Evolutionary conservation across 2,888 invertebrate genomes (phyloP).

Genomic region (Graphium colonna): DNA sequence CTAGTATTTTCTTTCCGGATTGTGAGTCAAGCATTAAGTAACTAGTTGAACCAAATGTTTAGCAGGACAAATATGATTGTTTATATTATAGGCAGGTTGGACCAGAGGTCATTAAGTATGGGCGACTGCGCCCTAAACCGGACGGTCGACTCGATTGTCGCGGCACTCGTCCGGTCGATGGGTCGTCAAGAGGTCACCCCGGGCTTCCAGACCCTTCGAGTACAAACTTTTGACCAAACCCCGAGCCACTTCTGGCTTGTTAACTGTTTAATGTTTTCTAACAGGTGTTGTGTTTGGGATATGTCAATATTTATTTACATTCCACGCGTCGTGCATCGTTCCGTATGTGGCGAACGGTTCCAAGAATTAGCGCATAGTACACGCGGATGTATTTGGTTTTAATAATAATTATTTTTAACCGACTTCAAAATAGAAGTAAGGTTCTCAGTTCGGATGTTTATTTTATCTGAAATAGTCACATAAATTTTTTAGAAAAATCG

Average conservation of each 20-base stretch:
- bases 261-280: constrained; percentile 39
- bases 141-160: constrained; percentile 34
- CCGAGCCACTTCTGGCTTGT: constrained; percentile 24
- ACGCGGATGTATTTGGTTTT: too few species aligned
- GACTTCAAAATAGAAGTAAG: too few species aligned
- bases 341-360: neutral
- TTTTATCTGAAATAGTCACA: too few species aligned
- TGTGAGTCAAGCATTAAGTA: neutral
- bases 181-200: constrained; percentile 41
- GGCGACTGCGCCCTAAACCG: constrained; percentile 29
- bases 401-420: too few species aligned
- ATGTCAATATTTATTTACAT: constrained; percentile 32
- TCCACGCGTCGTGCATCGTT: constrained; percentile 5
- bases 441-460: too few species aligned
- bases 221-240: constrained; percentile 28
- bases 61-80: too few species aligned
- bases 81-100: too few species aligned
- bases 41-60: too few species aligned
- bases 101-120: constrained; percentile 20
- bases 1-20: neutral
- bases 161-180: constrained; percentile 37
- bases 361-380: too few species aligned
- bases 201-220: constrained; percentile 20
- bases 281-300: constrained; percentile 34
- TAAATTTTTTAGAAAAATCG: too few species aligned